These are phyloP conservation scores for Phortica variegata DNA, from an alignment of 1,140 invertebrate genomes.

Conservation along the genomic window DNA sequence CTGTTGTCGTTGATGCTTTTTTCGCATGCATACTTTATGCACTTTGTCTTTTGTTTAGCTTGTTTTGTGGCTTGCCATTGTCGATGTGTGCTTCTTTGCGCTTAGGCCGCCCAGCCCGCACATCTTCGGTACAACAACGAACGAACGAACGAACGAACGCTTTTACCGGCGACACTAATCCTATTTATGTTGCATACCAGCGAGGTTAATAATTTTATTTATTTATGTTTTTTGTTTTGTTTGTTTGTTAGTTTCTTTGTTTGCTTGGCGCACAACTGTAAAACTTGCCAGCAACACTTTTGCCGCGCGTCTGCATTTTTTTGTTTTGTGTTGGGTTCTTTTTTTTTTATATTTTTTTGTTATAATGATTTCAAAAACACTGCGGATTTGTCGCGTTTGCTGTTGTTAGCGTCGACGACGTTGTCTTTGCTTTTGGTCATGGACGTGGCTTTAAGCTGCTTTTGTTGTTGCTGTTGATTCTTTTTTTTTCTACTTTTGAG, in stretches of 20 bases:
- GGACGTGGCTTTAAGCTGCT: constrained; percentile 24
- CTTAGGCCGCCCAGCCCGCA: too few species aligned
- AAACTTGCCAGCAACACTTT: constrained; percentile 26
- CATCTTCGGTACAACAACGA: too few species aligned
- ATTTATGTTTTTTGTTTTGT: constrained; percentile 6
- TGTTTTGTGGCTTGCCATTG: too few species aligned
- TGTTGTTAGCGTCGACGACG: constrained; percentile 1
- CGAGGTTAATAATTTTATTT: constrained; percentile 55
- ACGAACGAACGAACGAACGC: too few species aligned
- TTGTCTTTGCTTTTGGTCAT: not conserved
- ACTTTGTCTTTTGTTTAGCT: too few species aligned
- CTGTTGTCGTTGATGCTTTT: constrained; percentile 4
- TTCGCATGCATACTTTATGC: constrained; percentile 10
- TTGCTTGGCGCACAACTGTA: not conserved
- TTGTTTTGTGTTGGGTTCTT: constrained; percentile 18
- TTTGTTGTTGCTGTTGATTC: constrained; percentile 7
- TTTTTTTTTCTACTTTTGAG: too few species aligned
- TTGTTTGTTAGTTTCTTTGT: not conserved
- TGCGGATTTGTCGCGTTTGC: constrained; percentile 9
- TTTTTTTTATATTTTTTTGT: too few species aligned
- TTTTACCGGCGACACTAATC: constrained; percentile 51
- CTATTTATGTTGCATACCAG: constrained; percentile 54
- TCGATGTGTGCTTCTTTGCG: constrained; percentile 9
- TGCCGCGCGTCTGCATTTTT: constrained; percentile 16
- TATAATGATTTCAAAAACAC: too few species aligned